Conservation (phyloP, 2,888 invertebrate genomes). For the Altica lythri region DNA sequence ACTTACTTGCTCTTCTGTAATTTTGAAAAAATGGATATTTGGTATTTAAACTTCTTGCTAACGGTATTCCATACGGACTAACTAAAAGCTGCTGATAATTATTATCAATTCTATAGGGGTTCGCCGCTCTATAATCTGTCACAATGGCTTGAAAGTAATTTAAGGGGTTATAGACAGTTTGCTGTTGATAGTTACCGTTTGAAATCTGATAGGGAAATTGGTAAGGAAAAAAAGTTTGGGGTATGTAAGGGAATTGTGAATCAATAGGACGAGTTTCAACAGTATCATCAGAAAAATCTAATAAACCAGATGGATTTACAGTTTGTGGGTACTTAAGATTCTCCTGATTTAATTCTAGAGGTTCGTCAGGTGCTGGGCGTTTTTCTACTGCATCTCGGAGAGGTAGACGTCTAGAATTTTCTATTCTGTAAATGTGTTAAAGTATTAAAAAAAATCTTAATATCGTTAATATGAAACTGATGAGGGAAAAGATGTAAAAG, state of each 20-base stretch:
- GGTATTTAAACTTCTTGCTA: constrained; percentile 37
- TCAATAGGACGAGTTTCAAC: constrained; percentile 8
- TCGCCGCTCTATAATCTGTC: constrained; percentile 36
- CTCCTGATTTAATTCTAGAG: constrained; percentile 27
- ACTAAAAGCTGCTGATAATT: constrained; percentile 46
- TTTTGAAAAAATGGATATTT: constrained; percentile 11
- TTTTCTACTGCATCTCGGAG: constrained; percentile 74
- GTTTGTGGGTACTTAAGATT: constrained; percentile 7
- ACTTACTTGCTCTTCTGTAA: constrained; percentile 21
- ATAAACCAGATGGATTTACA: constrained; percentile 24
- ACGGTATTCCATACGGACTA: constrained; percentile 35
- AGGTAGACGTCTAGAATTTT: constrained; percentile 62
- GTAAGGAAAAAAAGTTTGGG: constrained; percentile 19
- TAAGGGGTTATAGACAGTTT: constrained; percentile 41
- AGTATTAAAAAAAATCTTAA: too few relatives aligned
- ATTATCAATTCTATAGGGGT: constrained; percentile 49
- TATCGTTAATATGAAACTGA: too few relatives aligned
- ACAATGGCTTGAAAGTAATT: constrained; percentile 44
- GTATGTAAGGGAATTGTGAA: constrained; percentile 7
- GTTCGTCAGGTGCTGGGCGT: constrained; percentile 58
- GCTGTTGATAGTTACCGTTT: too few relatives aligned
- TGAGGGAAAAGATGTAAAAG: too few relatives aligned
- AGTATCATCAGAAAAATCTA: constrained; percentile 23
- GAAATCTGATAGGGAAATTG: constrained; percentile 16
- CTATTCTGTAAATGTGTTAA: constrained; percentile 48